A percentile compares a stretch with the other conserved stretches of the same genome.
These are phyloP conservation scores for Drosophila emarginata DNA, from an alignment of 2,888 invertebrate genomes.

Conservation along the genomic window DNA sequence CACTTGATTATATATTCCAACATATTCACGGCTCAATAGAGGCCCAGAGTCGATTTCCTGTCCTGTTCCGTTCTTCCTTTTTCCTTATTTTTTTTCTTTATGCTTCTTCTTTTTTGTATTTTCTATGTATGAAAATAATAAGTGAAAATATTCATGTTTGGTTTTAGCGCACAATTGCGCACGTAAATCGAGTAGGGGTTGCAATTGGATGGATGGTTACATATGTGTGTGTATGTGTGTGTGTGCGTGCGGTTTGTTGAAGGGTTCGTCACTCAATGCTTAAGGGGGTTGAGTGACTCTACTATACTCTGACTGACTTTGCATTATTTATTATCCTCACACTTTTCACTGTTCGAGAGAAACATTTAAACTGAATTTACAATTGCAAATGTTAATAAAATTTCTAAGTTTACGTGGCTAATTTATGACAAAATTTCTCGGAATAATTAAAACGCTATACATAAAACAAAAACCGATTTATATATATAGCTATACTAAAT, in stretches of 20 bases:
- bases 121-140: slow-evolving; percentile 66
- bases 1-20: slow-evolving; percentile 78
- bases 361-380: slow-evolving; percentile 37
- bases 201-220: slow-evolving; percentile 2
- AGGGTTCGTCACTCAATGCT: slow-evolving; percentile 25
- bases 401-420: slow-evolving; percentile 37
- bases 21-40: slow-evolving; percentile 77
- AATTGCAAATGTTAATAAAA: slow-evolving; percentile 43
- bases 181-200: slow-evolving; percentile 40
- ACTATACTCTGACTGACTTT: slow-evolving; percentile 11
- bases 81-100: slow-evolving; percentile 12
- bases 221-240: not conserved
- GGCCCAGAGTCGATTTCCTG: slow-evolving; percentile 51
- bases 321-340: slow-evolving; percentile 52
- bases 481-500: slow-evolving; percentile 21
- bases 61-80: slow-evolving; percentile 9
- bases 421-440: slow-evolving; percentile 50
- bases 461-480: slow-evolving; percentile 23
- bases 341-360: slow-evolving; percentile 15
- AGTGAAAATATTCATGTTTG: slow-evolving; percentile 77
- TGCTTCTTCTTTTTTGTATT: slow-evolving; percentile 6
- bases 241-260: slow-evolving; percentile 16
- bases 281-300: not conserved
- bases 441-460: slow-evolving; percentile 42
- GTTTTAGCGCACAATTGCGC: slow-evolving; percentile 72